Evolutionary conservation across 2,888 invertebrate species (phyloP).

Genomic region (Hypselothyrea guttata): DNA sequence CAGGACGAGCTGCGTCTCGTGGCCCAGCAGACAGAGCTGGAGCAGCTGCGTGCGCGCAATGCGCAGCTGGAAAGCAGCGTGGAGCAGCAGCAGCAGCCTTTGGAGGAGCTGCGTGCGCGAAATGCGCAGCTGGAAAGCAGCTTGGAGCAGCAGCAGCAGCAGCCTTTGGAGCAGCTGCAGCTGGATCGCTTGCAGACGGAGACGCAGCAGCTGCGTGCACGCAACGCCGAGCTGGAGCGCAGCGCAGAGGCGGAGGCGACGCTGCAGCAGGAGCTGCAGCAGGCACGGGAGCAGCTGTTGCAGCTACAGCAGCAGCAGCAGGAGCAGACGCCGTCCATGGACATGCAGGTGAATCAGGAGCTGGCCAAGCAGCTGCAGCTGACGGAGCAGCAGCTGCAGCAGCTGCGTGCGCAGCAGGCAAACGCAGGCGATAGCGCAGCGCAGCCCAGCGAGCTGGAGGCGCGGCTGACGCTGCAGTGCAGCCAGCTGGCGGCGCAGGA

Average conservation of each 20-base stretch:
- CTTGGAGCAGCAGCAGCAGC: background rate
- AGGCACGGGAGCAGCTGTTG: conserved; percentile 78
- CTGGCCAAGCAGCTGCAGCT: conserved; percentile 78
- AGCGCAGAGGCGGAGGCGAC: conserved; percentile 86
- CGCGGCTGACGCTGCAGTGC: conserved; percentile 83
- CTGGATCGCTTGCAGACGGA: conserved; percentile 40
- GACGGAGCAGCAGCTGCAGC: conserved; percentile 52
- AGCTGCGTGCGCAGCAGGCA: conserved; percentile 22
- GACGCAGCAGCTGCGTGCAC: conserved; percentile 85
- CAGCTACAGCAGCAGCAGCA: conserved; percentile 28
- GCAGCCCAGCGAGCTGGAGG: conserved; percentile 78
- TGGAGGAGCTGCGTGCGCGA: conserved; percentile 78
- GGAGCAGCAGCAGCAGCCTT: conserved; percentile 83
- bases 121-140: conserved; percentile 39
- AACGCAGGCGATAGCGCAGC: conserved; percentile 54
- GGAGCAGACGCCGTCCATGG: conserved; percentile 33
- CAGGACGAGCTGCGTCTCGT: conserved; percentile 11
- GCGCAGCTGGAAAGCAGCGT: conserved; percentile 84
- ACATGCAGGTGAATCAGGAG: conserved; percentile 70
- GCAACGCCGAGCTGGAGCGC: conserved; percentile 83
- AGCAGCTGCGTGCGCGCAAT: conserved; percentile 87
- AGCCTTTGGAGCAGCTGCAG: conserved; percentile 42
- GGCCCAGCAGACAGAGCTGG: background rate
- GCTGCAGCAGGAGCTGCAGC: conserved; percentile 80
- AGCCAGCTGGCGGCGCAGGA: conserved; percentile 84